Base-by-base conservation (phyloP, 1,140 invertebrate genomes). In the Brachionus plicatilis region DNA sequence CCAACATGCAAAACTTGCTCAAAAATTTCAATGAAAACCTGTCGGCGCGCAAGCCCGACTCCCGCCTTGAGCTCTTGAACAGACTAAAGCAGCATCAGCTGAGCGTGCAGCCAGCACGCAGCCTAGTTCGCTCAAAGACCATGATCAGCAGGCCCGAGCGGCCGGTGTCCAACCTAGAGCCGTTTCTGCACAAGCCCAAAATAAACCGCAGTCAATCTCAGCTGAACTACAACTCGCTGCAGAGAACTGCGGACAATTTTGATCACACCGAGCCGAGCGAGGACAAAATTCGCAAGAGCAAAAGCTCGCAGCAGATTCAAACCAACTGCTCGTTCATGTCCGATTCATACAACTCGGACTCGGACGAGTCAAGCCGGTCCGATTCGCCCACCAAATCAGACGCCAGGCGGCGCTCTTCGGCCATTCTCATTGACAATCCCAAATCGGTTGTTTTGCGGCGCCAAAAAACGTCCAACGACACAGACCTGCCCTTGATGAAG, bases 1-100 rank as follows among this genome's bases (percentile, higher is more conserved):
- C 72, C 24, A 76, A 76, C 43, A 76, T 76, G 72, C 72, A 76
- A 76, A 76, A 76, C 33, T 76, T 76, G 72, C 27, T 76, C 1
- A 76, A 76, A 50, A 76, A 76, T 76, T 50, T 76, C 17, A 76
- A 76, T 24, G 72, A 76, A 50, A 76, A 76, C 11, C 17, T 50
- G 47, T 24, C 41, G 17, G 7, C 20, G 2, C 41, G 27, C 20
- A 76, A 76, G 47, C 43, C 43, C 9, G 45, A 50, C 12, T 50
- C 27, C 1, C 47, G 43, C 9, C 12, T 24, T 3, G 33, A 37
- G 6, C 17, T 47, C 4, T 29, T 76, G 45, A 37, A 24, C 11
- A 20, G 47, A 50, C 20, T 47, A 11, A 27, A 50, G 47, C 43
- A 76, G n/a, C 17, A 50, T 6, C 72, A 76, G 17, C 45, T 24